Conservation (phyloP, 1,140 invertebrate species). For the Drosophila kurseongensis region DNA sequence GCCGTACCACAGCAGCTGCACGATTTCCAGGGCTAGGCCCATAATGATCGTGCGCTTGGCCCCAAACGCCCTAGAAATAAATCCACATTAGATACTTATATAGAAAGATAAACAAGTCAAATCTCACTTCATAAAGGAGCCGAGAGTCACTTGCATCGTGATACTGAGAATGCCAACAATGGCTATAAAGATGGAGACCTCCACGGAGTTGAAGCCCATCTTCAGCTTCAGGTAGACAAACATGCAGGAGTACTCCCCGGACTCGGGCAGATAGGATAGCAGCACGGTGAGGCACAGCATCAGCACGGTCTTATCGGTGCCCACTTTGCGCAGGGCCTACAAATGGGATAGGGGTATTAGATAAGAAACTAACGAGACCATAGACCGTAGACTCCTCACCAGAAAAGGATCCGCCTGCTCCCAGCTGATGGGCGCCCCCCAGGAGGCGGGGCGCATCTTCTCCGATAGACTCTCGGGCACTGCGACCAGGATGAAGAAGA, state of each 20-base stretch:
- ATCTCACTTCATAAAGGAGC: conserved; percentile 91
- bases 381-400: conserved; percentile 84
- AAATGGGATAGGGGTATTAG: too few relatives aligned
- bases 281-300: conserved; percentile 99
- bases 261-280: conserved; percentile 99
- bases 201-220: conserved; percentile 97
- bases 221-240: conserved; percentile 99
- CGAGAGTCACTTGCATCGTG: conserved; percentile 95
- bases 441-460: conserved; percentile 92
- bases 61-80: conserved; percentile 87
- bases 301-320: conserved; percentile 97
- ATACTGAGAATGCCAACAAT: conserved; percentile 98
- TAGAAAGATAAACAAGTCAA: not conserved
- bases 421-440: conserved; percentile 94
- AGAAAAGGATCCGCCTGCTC: conserved; percentile 99
- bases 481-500: conserved; percentile 98
- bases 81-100: not conserved
- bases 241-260: conserved; percentile 99
- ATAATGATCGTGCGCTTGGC: conserved; percentile 99
- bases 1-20: conserved; percentile 98
- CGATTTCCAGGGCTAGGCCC: conserved; percentile 97
- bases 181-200: conserved; percentile 99
- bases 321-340: conserved; percentile 95
- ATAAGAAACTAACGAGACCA: too few relatives aligned
- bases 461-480: conserved; percentile 99